Evolutionary conservation across 2,113 vertebrate genomes (phyloP).

Genomic region (Chaetops frenatus): DNA sequence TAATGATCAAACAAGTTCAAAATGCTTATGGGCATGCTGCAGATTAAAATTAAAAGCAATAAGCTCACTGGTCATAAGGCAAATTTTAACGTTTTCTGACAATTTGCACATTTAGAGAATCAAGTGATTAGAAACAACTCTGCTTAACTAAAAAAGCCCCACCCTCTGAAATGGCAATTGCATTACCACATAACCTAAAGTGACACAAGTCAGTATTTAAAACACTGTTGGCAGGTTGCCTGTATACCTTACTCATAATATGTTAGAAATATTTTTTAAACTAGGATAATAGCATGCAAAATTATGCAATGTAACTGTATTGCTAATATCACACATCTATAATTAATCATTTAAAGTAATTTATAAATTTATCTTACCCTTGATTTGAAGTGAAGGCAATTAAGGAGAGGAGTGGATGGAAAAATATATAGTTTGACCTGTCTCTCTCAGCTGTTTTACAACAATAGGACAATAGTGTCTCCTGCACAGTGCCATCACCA

Average conservation of each 20-base stretch:
- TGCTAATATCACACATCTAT: constrained; percentile 58
- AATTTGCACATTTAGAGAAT: constrained; percentile 11
- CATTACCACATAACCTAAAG: constrained; percentile 43
- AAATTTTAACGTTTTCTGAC: constrained; percentile 45
- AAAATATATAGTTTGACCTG: constrained; percentile 64
- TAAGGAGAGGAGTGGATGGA: constrained; percentile 64
- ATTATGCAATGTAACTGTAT: constrained; percentile 60
- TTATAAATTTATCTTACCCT: constrained; percentile 75
- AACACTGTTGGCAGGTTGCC: constrained; percentile 4
- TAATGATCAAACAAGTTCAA: neutral
- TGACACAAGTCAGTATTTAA: constrained; percentile 27
- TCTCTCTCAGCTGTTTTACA: constrained; percentile 64
- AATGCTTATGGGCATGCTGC: neutral
- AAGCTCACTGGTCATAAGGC: neutral
- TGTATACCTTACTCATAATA: constrained; percentile 32
- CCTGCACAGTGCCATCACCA: constrained; percentile 60
- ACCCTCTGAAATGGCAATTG: constrained; percentile 10
- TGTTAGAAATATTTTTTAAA: constrained; percentile 51
- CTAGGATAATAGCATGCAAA: constrained; percentile 63
- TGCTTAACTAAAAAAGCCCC: constrained; percentile 42
- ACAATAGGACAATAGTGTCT: constrained; percentile 58
- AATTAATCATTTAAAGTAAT: constrained; percentile 74
- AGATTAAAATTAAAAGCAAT: constrained; percentile 7
- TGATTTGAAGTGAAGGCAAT: constrained; percentile 76
- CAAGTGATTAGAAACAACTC: neutral